phyloP scores from a whole-genome alignment of 35 echinoderm and acorn worm species.

The Apostichopus californicus region DNA sequence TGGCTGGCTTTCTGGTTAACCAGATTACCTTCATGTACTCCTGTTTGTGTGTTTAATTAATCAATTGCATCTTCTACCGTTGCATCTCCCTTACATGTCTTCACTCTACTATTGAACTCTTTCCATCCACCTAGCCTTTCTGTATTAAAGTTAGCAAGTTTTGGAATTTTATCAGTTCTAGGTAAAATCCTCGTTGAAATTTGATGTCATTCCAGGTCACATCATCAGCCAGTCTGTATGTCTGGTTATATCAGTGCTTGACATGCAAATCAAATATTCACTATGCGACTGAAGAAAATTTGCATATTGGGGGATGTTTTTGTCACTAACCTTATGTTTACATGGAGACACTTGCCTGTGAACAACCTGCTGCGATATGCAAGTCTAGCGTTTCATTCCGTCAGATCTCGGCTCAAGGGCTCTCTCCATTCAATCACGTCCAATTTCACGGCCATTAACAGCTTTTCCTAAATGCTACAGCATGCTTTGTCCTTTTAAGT shows the following conservation, averaged over 20 bases:
- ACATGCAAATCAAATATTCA: neutral
- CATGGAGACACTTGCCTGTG: neutral
- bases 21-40: no score
- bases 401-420: neutral
- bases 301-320: neutral
- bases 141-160: no score
- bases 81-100: no score
- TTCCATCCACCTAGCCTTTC: no score
- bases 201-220: no score
- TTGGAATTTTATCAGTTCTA: no score
- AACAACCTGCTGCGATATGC: neutral
- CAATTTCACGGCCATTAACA: slow-evolving; percentile 42
- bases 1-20: no score
- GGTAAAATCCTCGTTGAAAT: no score
- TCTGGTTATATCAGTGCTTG: neutral
- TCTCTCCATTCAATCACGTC: neutral
- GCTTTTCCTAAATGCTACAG: slow-evolving; percentile 2
- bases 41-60: no score
- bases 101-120: no score
- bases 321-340: neutral
- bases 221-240: no score
- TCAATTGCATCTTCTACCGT: no score
- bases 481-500: neutral
- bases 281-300: neutral
- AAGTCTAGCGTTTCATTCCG: neutral